Evolutionary conservation across 1,140 invertebrate genomes (phyloP).

Genomic region (Acyrthosiphon pisum): DNA sequence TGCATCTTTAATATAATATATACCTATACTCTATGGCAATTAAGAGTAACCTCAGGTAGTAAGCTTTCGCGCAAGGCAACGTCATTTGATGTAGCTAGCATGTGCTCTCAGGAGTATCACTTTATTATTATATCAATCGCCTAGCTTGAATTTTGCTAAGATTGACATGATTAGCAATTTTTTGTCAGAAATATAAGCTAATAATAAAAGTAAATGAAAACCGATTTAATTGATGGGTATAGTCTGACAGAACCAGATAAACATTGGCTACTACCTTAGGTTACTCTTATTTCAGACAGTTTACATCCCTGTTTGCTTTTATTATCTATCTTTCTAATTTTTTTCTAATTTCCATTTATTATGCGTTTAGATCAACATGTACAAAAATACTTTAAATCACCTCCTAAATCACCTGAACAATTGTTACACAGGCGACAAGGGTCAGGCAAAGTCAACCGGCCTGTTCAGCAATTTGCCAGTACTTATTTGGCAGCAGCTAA

Average conservation of each 20-base stretch:
- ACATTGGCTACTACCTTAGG: neutral
- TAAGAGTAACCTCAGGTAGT: neutral
- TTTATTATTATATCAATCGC: no score
- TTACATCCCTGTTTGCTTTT: neutral
- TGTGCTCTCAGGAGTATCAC: no score
- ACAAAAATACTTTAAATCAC: constrained; percentile 55
- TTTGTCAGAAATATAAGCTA: no score
- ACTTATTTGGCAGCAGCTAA: constrained; percentile 42
- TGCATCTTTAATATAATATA: neutral
- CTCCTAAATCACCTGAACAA: constrained; percentile 53
- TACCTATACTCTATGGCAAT: neutral
- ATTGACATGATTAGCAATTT: no score
- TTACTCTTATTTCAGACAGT: neutral
- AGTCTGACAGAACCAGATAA: neutral
- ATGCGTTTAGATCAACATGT: constrained; percentile 49
- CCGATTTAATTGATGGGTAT: neutral
- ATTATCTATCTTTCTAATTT: neutral
- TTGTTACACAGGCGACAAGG: constrained; percentile 43
- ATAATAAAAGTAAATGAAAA: neutral
- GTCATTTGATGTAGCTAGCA: neutral
- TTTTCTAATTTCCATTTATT: constrained; percentile 4
- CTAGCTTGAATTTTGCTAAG: no score
- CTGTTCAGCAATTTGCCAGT: constrained; percentile 39
- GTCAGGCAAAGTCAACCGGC: constrained; percentile 44
- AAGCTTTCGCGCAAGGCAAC: no score